Evolutionary conservation across 1,140 invertebrate genomes (phyloP).

Genomic region (Melitaea cinxia): DNA sequence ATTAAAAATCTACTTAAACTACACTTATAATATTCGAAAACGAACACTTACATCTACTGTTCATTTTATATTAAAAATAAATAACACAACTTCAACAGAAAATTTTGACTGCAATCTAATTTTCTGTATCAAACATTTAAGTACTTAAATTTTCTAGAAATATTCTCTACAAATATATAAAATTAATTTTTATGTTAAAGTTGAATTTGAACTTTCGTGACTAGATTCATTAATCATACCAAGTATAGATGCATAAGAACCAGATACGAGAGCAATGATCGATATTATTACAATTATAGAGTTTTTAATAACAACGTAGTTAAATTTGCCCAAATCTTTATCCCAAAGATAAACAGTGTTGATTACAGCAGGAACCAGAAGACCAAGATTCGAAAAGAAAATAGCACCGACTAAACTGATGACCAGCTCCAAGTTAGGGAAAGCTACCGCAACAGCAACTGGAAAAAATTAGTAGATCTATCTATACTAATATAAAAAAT

Average conservation of each 20-base stretch:
- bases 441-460: no score
- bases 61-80: slow-evolving; percentile 1
- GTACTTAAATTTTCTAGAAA: background rate
- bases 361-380: slow-evolving; percentile 92
- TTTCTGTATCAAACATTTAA: no score
- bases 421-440: no score
- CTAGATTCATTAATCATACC: slow-evolving; percentile 79
- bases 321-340: slow-evolving; percentile 82
- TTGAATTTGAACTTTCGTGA: slow-evolving; percentile 40
- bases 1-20: no score
- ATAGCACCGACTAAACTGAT: slow-evolving; percentile 94
- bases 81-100: background rate
- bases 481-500: no score
- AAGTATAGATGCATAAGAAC: slow-evolving; percentile 84
- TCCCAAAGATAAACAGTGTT: slow-evolving; percentile 89
- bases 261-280: slow-evolving; percentile 85
- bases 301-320: slow-evolving; percentile 88
- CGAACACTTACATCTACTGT: slow-evolving; percentile 1
- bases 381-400: slow-evolving; percentile 91
- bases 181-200: slow-evolving; percentile 27
- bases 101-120: no score
- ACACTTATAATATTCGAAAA: no score
- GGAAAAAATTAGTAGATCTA: no score
- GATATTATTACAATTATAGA: slow-evolving; percentile 83
- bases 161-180: background rate